phyloP scores from a whole-genome alignment of 2,797 vertebrate genomes.

The Graptemys geographica region DNA sequence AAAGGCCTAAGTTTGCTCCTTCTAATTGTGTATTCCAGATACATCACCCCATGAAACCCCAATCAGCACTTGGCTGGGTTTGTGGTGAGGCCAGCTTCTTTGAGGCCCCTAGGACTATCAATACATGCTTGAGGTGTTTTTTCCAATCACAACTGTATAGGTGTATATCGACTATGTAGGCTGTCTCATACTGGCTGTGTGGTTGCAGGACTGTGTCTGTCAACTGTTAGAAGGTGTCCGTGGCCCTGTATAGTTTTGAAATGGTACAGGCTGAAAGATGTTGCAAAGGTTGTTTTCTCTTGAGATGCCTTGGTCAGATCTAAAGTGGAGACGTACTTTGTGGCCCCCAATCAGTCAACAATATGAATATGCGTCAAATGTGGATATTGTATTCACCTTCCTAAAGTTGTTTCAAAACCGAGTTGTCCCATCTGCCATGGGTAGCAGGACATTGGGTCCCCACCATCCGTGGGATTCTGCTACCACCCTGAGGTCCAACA shows the following conservation, averaged over 20 bases:
- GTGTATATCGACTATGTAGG: too few relatives aligned
- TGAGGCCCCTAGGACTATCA: too few relatives aligned
- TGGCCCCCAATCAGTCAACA: not conserved
- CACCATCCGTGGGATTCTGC: not conserved
- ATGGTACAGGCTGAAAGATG: not conserved
- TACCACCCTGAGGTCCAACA: not conserved
- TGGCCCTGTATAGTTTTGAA: not conserved
- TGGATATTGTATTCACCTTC: not conserved
- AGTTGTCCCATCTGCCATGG: not conserved
- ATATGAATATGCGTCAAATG: not conserved
- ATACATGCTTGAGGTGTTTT: too few relatives aligned
- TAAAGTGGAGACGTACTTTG: not conserved
- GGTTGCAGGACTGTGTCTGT: not conserved
- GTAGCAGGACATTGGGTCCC: not conserved
- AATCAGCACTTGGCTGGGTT: too few relatives aligned
- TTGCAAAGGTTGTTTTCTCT: not conserved
- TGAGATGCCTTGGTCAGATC: not conserved
- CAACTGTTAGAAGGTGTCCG: not conserved
- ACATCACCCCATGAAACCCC: too few relatives aligned
- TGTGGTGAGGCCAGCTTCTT: too few relatives aligned
- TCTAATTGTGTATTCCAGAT: too few relatives aligned
- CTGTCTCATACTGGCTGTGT: too few relatives aligned
- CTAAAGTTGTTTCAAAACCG: not conserved
- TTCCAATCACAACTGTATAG: too few relatives aligned
- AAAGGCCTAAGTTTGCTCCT: too few relatives aligned